Evolutionary conservation across 2,888 invertebrate genomes (phyloP).

Genomic region (Euplexia lucipara): DNA sequence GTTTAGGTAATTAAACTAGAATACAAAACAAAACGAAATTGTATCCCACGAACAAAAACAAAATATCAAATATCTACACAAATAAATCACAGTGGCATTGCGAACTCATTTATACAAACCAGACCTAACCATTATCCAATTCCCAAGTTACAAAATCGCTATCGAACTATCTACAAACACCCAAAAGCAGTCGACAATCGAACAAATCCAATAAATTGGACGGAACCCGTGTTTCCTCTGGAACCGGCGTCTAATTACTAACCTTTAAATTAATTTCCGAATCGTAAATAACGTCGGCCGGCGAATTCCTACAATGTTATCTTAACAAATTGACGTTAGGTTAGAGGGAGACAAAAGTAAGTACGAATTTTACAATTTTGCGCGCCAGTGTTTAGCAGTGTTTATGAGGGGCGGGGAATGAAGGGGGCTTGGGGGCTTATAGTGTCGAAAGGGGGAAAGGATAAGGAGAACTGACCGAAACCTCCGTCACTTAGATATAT

Average conservation of each 20-base stretch:
- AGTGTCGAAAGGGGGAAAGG: conserved; percentile 85
- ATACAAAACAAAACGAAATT: not conserved
- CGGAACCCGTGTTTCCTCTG: conserved; percentile 56
- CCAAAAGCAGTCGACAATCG: conserved; percentile 58
- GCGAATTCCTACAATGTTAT: conserved; percentile 81
- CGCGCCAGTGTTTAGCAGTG: conserved; percentile 86
- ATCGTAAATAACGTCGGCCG: conserved; percentile 78
- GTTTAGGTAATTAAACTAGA: too few relatives aligned
- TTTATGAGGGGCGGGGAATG: conserved; percentile 80
- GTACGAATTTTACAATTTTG: conserved; percentile 88
- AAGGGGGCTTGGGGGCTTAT: conserved; percentile 72
- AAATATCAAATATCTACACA: not conserved
- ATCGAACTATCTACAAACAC: conserved; percentile 61
- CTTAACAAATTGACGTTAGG: conserved; percentile 86
- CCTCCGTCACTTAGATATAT: conserved; percentile 87
- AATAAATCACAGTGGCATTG: conserved; percentile 38
- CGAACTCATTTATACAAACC: conserved; percentile 37
- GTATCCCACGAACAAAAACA: not conserved
- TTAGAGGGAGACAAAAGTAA: conserved; percentile 79
- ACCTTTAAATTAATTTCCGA: conserved; percentile 72
- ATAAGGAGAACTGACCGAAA: conserved; percentile 86
- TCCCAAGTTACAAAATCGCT: conserved; percentile 52
- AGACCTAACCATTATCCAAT: conserved; percentile 47
- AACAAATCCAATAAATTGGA: conserved; percentile 64
- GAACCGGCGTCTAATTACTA: conserved; percentile 65